phyloP scores from a whole-genome alignment of 2,888 invertebrate genomes.

The Escarpia spicata region DNA sequence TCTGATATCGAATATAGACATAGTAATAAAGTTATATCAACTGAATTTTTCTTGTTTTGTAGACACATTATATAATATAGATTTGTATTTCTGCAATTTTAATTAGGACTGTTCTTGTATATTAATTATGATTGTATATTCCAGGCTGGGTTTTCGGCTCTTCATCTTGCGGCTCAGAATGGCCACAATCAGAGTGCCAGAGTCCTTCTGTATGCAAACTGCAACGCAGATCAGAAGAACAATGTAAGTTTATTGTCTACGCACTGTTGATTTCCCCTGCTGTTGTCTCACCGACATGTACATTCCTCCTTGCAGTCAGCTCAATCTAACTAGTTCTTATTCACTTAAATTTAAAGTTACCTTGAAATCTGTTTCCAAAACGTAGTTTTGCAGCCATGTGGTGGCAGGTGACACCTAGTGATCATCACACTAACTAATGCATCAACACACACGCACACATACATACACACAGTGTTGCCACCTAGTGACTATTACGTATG shows the following conservation, averaged over 20 bases:
- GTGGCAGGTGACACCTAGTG: too few species aligned
- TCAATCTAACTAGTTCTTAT: too few species aligned
- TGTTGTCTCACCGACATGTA: background rate
- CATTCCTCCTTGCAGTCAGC: background rate
- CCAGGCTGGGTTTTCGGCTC: conserved; percentile 87
- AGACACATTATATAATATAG: background rate
- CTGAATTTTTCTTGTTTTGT: too few species aligned
- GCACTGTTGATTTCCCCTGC: background rate
- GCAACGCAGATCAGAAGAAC: conserved; percentile 88
- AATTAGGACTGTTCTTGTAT: background rate
- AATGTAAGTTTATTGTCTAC: conserved; percentile 73
- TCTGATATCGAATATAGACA: too few species aligned
- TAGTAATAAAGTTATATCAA: too few species aligned
- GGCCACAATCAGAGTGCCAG: conserved; percentile 95
- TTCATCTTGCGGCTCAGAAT: conserved; percentile 94
- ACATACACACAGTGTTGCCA: too few species aligned
- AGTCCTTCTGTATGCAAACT: conserved; percentile 86
- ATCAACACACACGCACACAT: too few species aligned
- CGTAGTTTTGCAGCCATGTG: too few species aligned
- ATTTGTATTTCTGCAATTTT: conserved; percentile 18
- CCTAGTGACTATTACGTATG: too few species aligned
- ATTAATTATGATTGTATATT: conserved; percentile 34
- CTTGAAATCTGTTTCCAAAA: too few species aligned
- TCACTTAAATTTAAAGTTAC: too few species aligned
- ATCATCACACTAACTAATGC: too few species aligned